Conservation (phyloP, 2,888 invertebrate species). For the Linnaemya vulpina region DNA sequence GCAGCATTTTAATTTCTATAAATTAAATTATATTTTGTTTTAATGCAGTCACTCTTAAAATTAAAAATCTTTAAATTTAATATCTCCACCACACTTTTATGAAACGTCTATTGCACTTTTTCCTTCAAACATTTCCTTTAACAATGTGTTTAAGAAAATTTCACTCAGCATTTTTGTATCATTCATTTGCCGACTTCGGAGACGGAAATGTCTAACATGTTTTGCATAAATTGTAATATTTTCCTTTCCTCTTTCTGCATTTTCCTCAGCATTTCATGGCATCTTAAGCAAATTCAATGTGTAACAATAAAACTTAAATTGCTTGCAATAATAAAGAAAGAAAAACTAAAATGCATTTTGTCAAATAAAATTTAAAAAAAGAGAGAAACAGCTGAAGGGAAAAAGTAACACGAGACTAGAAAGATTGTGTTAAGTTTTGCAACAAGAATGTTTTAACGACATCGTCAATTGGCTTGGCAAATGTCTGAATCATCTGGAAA, state of each 20-base stretch:
- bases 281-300: conserved; percentile 57
- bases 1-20: neutral
- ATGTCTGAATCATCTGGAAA: conserved; percentile 38
- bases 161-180: conserved; percentile 11
- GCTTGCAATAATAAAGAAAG: conserved; percentile 63
- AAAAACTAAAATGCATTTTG: neutral
- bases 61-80: conserved; percentile 13
- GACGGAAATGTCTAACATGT: conserved; percentile 67
- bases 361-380: too few relatives aligned
- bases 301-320: conserved; percentile 70
- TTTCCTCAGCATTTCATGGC: conserved; percentile 43
- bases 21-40: neutral
- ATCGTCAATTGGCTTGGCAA: conserved; percentile 68
- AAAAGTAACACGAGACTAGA: conserved; percentile 16
- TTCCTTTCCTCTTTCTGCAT: conserved; percentile 7
- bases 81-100: neutral
- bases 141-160: conserved; percentile 24
- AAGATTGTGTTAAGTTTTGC: conserved; percentile 45
- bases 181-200: conserved; percentile 35
- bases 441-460: conserved; percentile 64
- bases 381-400: neutral
- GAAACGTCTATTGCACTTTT: conserved; percentile 7
- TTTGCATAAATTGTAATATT: conserved; percentile 68
- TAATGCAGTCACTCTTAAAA: neutral
- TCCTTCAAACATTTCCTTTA: conserved; percentile 24